Base-by-base conservation (phyloP, 2,888 invertebrate species). In the Altica lythri region DNA sequence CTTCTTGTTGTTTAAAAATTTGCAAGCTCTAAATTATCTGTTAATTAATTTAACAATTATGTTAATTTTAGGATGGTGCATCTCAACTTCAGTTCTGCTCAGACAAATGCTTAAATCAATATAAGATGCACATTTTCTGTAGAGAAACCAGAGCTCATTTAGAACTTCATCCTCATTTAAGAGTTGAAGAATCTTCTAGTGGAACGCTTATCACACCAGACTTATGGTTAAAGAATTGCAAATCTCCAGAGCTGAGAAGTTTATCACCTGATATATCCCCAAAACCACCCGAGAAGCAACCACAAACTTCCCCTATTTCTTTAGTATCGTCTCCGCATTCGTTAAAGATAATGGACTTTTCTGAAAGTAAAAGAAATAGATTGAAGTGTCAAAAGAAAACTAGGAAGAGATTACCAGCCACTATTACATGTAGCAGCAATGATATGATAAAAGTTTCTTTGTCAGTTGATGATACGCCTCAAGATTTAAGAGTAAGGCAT, bases 71-170 rank as follows among this genome's bases (percentile, higher is more conserved):
- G 82, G 94, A 94, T 70, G 93, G 93, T 35, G 91, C 92, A 62
- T 89, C 90, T 14, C 93, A 93, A 70, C 80, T 95, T 37, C 94
- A 95, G 77, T 95, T 95, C 75, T 90, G 86, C 76, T 92, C 92
- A 38, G 92, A 94, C 75, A 93, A 93, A 81, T 95, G 95, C 72
- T 81, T 95, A 63, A 95, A 94, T 73, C 94, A 95, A 76, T 95
- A 95, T 81, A 95, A 95, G 80, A 95, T 95, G 94, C 92, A 94
- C 75, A 93, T 95, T 61, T 95, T 95, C 78, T 95, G 95, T 77
- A 86, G 90, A 44, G 95, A 95, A 78, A 93, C 95, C 3, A 89
- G 92, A 73, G 93, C 94, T 4, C 94, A 94, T 73, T 82, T 95
- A 53, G 91, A 93, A 72, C 85, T 93, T 75, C 86, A 88, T 73